Conservation (phyloP, 2,888 invertebrate genomes). For the Oscheius sp. region DNA sequence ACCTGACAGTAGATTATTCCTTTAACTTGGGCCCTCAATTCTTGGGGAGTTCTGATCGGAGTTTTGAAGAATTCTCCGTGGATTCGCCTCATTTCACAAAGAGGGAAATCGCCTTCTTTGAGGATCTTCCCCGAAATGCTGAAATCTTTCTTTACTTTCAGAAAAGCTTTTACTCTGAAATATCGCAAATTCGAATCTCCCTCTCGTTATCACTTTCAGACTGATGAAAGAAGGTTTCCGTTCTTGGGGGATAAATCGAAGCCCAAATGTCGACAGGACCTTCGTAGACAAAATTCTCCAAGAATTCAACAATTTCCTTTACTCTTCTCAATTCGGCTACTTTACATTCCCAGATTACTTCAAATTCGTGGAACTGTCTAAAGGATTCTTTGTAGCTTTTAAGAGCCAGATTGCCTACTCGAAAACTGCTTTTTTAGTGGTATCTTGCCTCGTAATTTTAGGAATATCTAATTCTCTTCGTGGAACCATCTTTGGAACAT, state of each 20-base stretch:
- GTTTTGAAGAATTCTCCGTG: slow-evolving; percentile 15
- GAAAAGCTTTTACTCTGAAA: neutral
- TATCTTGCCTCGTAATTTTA: slow-evolving; percentile 9
- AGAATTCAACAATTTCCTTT: slow-evolving; percentile 7
- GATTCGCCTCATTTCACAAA: neutral
- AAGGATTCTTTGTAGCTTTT: neutral
- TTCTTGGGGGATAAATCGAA: slow-evolving; percentile 16
- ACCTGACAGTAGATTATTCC: slow-evolving; percentile 25
- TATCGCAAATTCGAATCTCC: slow-evolving; percentile 9
- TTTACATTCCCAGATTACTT: slow-evolving; percentile 33
- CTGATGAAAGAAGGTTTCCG: slow-evolving; percentile 17
- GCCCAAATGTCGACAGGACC: slow-evolving; percentile 17
- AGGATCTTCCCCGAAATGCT: slow-evolving; percentile 16
- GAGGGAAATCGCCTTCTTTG: slow-evolving; percentile 23
- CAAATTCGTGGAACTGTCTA: slow-evolving; percentile 17
- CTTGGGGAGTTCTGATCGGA: neutral
- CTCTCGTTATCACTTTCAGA: neutral
- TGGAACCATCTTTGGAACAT: slow-evolving; percentile 22
- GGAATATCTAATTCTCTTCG: slow-evolving; percentile 10
- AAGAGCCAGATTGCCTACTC: neutral
- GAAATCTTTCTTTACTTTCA: neutral
- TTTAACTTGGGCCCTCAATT: slow-evolving; percentile 1
- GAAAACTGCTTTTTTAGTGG: neutral
- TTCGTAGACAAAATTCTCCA: slow-evolving; percentile 7
- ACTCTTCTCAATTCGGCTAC: neutral